Evolutionary conservation across 2,113 vertebrate species (phyloP), one percentile per base, ranked within the genome.

Genomic region (Urocolius indicus): DNA sequence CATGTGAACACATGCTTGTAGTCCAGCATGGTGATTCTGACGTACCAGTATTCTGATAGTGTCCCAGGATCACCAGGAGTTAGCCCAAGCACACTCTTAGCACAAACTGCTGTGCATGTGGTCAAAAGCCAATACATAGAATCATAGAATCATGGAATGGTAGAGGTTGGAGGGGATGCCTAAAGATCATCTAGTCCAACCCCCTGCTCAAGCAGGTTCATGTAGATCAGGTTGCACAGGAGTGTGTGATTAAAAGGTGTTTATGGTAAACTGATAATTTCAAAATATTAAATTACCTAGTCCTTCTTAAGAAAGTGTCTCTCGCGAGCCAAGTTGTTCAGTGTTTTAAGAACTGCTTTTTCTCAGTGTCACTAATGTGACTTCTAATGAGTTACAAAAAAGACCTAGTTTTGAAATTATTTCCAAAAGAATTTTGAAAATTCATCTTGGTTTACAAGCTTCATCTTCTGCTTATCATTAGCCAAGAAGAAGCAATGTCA

Each of bases 401-500:
- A 29, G 34, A 72, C 27, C 63, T 16, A 27, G 17, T 48, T 94
- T 91, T 87, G 65, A 72, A 95, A 84, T 48, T 6, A 52, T 51
- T 22, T 17, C 54, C 24, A 86, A 51, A 79, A 76, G 17, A 58
- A 34, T 11, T 51, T 88, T 84, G 52, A 76, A 89, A 92, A 63
- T 52, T 14, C 46, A 1, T 55, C 65, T 76, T 73, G n/a, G 12
- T 45, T 86, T 82, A 59, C 32, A 65, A 49, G 21, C 22, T 87
- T 24, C 24, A 52, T 92, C 36, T 46, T 92, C 92, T 95, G 23
- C 21, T 77, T 85, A 43, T 76, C 14, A 45, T 86, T 93, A 66
- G 52, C 48, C 65, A 55, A 71, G 48, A 88, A 88, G 55, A 29
- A 80, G 34, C 57, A 57, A 32, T 69, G 61, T 30, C 43, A 63